Evolutionary conservation across 2,797 vertebrate genomes (phyloP).

Genomic region (Ambastaia sidthimunki): DNA sequence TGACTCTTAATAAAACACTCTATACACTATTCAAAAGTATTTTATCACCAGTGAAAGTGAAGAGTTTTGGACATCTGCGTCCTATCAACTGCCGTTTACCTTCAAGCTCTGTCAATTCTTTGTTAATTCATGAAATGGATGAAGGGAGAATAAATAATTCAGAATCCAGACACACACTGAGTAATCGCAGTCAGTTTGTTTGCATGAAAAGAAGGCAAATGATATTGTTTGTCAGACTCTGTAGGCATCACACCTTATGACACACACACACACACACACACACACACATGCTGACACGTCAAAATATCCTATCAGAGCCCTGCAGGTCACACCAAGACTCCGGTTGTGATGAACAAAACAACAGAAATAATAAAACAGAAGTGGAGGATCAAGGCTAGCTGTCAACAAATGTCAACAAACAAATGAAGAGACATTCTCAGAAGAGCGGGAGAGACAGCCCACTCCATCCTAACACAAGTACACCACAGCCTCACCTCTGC

Average conservation of each 20-base stretch:
- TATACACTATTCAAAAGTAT: too few relatives aligned
- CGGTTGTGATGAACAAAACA: slow-evolving; percentile 15
- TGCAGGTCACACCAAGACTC: not conserved
- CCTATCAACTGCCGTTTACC: slow-evolving; percentile 26
- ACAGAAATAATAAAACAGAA: too few relatives aligned
- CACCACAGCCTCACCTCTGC: too few relatives aligned
- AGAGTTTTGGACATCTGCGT: not conserved
- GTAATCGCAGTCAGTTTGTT: slow-evolving; percentile 60
- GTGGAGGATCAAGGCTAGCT: too few relatives aligned
- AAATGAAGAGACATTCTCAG: too few relatives aligned
- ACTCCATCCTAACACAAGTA: too few relatives aligned
- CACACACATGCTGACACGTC: slow-evolving; percentile 18
- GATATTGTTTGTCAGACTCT: slow-evolving; percentile 42
- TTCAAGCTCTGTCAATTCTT: slow-evolving; percentile 62
- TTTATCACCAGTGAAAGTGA: too few relatives aligned
- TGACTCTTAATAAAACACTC: not conserved
- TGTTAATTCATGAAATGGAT: slow-evolving; percentile 74
- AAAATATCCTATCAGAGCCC: slow-evolving; percentile 31
- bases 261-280: slow-evolving; percentile 13
- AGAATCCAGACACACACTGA: slow-evolving; percentile 59
- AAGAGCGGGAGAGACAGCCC: too few relatives aligned
- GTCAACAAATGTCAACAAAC: too few relatives aligned
- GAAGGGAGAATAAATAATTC: slow-evolving; percentile 70
- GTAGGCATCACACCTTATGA: slow-evolving; percentile 24
- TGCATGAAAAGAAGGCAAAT: slow-evolving; percentile 53